Evolutionary conservation across 2,888 invertebrate species (phyloP).

Genomic region (Psylliodes chrysocephalus): DNA sequence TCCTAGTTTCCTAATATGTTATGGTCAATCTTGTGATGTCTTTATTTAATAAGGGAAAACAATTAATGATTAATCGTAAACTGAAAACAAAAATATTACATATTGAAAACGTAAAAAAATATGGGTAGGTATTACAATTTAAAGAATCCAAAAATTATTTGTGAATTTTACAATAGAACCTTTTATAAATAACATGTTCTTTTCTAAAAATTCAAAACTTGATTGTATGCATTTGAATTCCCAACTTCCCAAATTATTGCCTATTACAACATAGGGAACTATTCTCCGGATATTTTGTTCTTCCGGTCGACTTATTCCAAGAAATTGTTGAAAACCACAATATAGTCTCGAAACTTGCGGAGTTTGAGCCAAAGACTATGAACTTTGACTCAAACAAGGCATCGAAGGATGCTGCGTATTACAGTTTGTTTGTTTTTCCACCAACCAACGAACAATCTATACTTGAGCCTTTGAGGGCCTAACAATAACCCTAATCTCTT

Average conservation of each 20-base stretch:
- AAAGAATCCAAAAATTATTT: too few relatives aligned
- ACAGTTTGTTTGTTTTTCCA: slow-evolving; percentile 48
- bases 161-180: too few relatives aligned
- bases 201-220: too few relatives aligned
- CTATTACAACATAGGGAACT: background rate
- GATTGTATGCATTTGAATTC: background rate
- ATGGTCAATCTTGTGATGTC: too few relatives aligned
- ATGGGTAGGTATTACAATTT: too few relatives aligned
- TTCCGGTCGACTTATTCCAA: slow-evolving; percentile 14
- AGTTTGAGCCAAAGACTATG: slow-evolving; percentile 27
- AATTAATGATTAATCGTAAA: too few relatives aligned
- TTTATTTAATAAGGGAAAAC: too few relatives aligned
- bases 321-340: slow-evolving; percentile 34
- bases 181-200: too few relatives aligned
- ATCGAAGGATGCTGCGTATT: slow-evolving; percentile 35
- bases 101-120: too few relatives aligned
- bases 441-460: slow-evolving; percentile 43
- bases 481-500: slow-evolving; percentile 38
- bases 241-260: background rate
- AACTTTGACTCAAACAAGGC: slow-evolving; percentile 17
- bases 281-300: background rate
- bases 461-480: slow-evolving; percentile 33
- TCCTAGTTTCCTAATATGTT: too few relatives aligned
- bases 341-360: slow-evolving; percentile 23
- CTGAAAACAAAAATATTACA: too few relatives aligned